Percentiles rank a stretch among this genome's conserved stretches.
Evolutionary conservation across 2,113 vertebrate genomes (phyloP).

Genomic region (Mirounga angustirostris): DNA sequence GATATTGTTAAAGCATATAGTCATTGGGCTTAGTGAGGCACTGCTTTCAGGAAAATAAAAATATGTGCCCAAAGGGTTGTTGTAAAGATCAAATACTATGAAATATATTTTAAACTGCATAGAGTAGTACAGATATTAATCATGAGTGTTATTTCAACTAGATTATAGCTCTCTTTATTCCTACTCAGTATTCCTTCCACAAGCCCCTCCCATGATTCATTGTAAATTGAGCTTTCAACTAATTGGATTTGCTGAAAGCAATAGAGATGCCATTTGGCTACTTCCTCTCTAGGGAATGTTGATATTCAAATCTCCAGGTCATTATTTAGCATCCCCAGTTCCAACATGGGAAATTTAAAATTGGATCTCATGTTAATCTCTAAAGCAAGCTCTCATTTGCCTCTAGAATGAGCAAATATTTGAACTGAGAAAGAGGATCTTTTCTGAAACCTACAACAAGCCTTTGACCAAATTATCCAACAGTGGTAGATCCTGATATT

Average conservation of each 20-base stretch:
- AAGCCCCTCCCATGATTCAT: constrained; percentile 56
- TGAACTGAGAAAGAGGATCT: constrained; percentile 64
- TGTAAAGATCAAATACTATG: constrained; percentile 50
- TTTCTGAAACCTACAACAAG: background rate
- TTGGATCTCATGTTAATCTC: constrained; percentile 73
- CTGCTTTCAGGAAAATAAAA: constrained; percentile 20
- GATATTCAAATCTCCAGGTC: constrained; percentile 76
- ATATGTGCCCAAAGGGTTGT: background rate
- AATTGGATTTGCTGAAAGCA: constrained; percentile 78
- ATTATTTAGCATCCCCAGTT: constrained; percentile 77
- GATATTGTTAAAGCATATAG: background rate
- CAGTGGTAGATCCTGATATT: background rate
- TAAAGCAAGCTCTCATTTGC: constrained; percentile 68
- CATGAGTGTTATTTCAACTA: constrained; percentile 51
- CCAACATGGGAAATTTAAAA: constrained; percentile 71
- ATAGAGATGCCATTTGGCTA: constrained; percentile 72
- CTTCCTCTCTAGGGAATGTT: constrained; percentile 66
- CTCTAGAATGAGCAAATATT: constrained; percentile 76
- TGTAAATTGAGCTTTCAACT: constrained; percentile 70
- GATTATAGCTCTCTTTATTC: constrained; percentile 52
- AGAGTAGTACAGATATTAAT: constrained; percentile 38
- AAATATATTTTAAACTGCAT: constrained; percentile 53
- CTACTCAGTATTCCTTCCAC: constrained; percentile 44
- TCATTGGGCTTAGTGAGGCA: background rate
- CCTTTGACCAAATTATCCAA: constrained; percentile 24